These are phyloP conservation scores for Endomychus coccineus DNA, from an alignment of 2,888 invertebrate species.

Conservation along the genomic window DNA sequence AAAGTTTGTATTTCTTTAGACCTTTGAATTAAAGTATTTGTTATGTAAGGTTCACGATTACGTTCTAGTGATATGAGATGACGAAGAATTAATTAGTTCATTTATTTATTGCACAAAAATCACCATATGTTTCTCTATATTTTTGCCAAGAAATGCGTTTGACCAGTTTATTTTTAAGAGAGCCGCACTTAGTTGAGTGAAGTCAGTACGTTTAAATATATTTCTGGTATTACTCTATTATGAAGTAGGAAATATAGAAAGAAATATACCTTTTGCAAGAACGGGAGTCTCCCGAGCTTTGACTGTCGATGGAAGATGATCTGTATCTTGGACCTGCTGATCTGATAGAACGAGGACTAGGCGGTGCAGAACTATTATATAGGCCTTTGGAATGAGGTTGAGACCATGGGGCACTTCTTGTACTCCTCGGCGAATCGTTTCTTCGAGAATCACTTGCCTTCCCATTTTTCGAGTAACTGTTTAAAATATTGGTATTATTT, in stretches of 20 bases:
- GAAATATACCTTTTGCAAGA: conserved; percentile 61
- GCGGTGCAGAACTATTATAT: conserved; percentile 50
- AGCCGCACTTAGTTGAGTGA: too few relatives aligned
- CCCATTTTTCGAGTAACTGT: conserved; percentile 1
- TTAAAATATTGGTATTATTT: too few relatives aligned
- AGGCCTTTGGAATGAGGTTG: conserved; percentile 66
- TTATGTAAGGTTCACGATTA: too few relatives aligned
- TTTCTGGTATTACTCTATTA: not conserved
- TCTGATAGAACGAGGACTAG: conserved; percentile 75
- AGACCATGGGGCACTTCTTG: conserved; percentile 73
- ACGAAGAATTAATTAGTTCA: too few relatives aligned
- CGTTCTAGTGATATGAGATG: too few relatives aligned
- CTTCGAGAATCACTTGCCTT: conserved; percentile 25
- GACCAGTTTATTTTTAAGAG: too few relatives aligned
- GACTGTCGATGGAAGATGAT: conserved; percentile 82
- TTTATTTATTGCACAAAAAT: too few relatives aligned
- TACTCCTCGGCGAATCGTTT: conserved; percentile 71
- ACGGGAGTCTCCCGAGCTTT: conserved; percentile 79
- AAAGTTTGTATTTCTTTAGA: too few relatives aligned
- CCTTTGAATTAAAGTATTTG: too few relatives aligned
- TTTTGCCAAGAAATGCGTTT: too few relatives aligned
- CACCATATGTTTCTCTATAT: too few relatives aligned
- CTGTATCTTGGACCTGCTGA: conserved; percentile 59
- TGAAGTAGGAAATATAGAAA: too few relatives aligned
- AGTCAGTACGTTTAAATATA: not conserved